Evolutionary conservation across 2,888 invertebrate genomes (phyloP), one percentile per base, ranked within the genome.

Genomic region (Zhuqinia jingwanae): DNA sequence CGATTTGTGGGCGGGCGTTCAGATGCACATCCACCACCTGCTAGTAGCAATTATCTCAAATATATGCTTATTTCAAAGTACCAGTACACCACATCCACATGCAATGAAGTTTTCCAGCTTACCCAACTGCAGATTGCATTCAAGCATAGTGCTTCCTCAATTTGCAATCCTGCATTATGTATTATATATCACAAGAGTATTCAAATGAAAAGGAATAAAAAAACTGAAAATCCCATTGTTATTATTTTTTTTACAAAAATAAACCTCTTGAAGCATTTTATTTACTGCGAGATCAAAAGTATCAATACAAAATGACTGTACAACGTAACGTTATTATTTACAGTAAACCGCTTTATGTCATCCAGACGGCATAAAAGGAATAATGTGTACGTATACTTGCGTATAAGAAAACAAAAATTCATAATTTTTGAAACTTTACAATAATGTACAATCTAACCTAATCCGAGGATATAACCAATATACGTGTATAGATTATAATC

Each of bases 281-380:
- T 73, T 73, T 22, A 22, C 50, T 73, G 25, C 27, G 47, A 47
- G 47, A 73, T 47, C 45, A 22, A 36, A 30, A 63, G 13, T 17
- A 42, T 10, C 11, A 45, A 45, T 22, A 42, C 8, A 3, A 17
- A 70, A 2, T 70, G 30, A 47, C 68, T 73, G 50, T 73, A 73
- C 70, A 73, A 2, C 17, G 5, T 45, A 73, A 10, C 25, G 20
- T 36, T 73, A 73, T 73, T 73, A 73, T 73, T 47, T 76, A 56
- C 76, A 76, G 30, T 17, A 36, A 76, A 53, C 76, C 56, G 53
- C 5, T 56, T 47, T 75, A 76, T 50, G 56, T 53, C 56, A 76
- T 76, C 76, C 76, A 76, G 76, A 76, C 76, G 76, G 76, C 76
- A 76, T 56, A 56, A 76, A 75, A 53, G 76, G 76, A 56, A 22